Evolutionary conservation across 2,888 invertebrate species (phyloP).

Genomic region (Cephalotes varians): DNA sequence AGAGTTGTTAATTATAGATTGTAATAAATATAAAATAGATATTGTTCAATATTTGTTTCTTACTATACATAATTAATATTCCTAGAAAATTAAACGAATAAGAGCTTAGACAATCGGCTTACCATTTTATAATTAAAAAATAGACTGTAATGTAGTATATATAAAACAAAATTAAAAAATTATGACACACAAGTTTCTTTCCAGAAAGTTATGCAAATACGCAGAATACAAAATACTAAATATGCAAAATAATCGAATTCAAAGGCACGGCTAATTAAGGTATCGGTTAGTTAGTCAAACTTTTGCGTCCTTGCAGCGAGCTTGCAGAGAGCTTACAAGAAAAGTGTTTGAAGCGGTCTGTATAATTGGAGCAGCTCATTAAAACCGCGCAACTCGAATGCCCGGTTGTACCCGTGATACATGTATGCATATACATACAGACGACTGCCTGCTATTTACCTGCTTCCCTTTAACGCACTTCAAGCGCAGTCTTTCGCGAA

Average conservation of each 20-base stretch:
- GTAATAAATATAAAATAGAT: conserved; percentile 19
- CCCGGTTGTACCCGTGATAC: not conserved
- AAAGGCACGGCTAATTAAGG: not conserved
- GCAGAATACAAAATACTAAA: not conserved
- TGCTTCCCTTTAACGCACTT: conserved; percentile 59
- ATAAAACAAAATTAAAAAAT: not conserved
- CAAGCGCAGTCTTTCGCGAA: conserved; percentile 56
- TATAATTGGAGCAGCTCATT: conserved; percentile 83
- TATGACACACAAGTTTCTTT: conserved; percentile 2
- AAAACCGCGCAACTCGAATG: conserved; percentile 57
- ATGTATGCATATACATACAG: conserved; percentile 37
- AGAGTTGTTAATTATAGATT: not conserved
- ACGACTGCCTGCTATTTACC: conserved; percentile 21
- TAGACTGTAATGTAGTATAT: not conserved
- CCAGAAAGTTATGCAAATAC: not conserved
- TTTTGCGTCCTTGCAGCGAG: not conserved
- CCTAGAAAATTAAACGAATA: not conserved
- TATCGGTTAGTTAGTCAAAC: not conserved
- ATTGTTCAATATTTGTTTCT: not conserved
- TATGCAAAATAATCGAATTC: not conserved
- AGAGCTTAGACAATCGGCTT: not conserved
- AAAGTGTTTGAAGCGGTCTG: conserved; percentile 39
- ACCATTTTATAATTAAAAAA: not conserved
- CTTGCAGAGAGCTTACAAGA: not conserved
- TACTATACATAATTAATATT: not conserved